Evolutionary conservation across 2,888 invertebrate species (phyloP).

Genomic region (Caenorhabditis angaria): DNA sequence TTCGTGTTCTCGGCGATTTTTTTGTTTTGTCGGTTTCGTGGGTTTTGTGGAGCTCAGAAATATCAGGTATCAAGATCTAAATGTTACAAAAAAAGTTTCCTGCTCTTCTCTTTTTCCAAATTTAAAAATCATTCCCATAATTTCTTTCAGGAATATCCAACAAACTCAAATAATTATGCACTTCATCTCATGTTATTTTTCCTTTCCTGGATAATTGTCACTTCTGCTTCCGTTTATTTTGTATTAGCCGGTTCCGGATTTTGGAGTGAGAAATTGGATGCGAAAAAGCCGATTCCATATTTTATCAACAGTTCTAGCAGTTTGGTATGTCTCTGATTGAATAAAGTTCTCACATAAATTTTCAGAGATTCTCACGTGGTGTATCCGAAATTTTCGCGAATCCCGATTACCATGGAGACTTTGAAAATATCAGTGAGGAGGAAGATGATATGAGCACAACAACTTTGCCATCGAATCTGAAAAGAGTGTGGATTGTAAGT

Average conservation of each 20-base stretch:
- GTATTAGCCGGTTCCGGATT: slow-evolving; percentile 29
- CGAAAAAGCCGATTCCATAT: slow-evolving; percentile 11
- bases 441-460: slow-evolving; percentile 6
- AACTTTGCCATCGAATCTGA: slow-evolving; percentile 8
- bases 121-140: not conserved
- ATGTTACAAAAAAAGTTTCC: too few relatives aligned
- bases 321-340: too few relatives aligned
- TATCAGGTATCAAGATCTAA: slow-evolving; percentile 40
- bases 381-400: slow-evolving; percentile 46
- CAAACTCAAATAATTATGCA: slow-evolving; percentile 41
- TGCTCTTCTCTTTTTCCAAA: not conserved
- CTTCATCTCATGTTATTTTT: slow-evolving; percentile 41
- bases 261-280: slow-evolving; percentile 37
- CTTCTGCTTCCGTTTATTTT: slow-evolving; percentile 29
- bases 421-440: slow-evolving; percentile 30
- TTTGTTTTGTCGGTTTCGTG: slow-evolving; percentile 40
- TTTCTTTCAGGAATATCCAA: slow-evolving; percentile 43
- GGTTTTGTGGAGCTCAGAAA: slow-evolving; percentile 50
- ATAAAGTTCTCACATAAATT: too few relatives aligned
- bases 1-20: slow-evolving; percentile 40
- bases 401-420: slow-evolving; percentile 50
- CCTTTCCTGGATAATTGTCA: slow-evolving; percentile 44
- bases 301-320: slow-evolving; percentile 20
- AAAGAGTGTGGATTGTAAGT: slow-evolving; percentile 33
- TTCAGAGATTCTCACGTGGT: slow-evolving; percentile 27